These are phyloP conservation scores for Heteropelma amictum DNA, from an alignment of 2,888 invertebrate genomes.

Conservation along the genomic window DNA sequence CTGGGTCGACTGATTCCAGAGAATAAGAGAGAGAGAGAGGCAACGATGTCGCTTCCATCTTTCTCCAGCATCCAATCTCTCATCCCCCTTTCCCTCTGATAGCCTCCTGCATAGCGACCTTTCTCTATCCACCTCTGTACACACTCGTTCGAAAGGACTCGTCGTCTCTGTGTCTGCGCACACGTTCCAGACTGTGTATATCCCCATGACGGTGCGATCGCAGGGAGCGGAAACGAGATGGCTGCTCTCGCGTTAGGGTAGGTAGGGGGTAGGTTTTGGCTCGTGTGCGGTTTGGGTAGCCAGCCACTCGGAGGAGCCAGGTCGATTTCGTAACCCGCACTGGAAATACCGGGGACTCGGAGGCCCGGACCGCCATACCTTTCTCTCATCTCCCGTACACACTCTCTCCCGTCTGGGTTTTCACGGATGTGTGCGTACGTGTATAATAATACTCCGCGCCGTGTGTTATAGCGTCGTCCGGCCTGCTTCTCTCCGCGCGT, in stretches of 20 bases:
- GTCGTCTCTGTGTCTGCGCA: too few species aligned
- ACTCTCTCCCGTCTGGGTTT: background rate
- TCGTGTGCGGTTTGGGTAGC: conserved; percentile 49
- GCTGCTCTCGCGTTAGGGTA: conserved; percentile 44
- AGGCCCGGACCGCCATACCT: conserved; percentile 54
- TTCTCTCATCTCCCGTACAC: conserved; percentile 12
- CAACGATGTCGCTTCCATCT: conserved; percentile 7
- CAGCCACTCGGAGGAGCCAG: conserved; percentile 47
- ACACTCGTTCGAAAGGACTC: background rate
- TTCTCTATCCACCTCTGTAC: background rate
- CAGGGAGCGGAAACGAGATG: background rate
- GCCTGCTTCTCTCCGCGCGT: conserved; percentile 14
- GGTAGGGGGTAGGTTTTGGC: conserved; percentile 53
- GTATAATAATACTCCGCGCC: too few species aligned
- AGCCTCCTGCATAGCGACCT: conserved; percentile 7
- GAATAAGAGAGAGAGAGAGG: conserved; percentile 27
- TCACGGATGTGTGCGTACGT: background rate
- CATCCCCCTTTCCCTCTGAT: conserved; percentile 43
- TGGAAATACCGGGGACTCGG: conserved; percentile 24
- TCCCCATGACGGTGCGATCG: too few species aligned
- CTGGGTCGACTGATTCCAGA: conserved; percentile 26
- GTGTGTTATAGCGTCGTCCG: background rate
- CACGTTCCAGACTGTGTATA: conserved; percentile 6
- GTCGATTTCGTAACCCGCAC: conserved; percentile 54
- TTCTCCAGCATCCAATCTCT: conserved; percentile 39